Evolutionary conservation across 1,140 invertebrate species (phyloP).

Genomic region (Anadara kagoshimensis): DNA sequence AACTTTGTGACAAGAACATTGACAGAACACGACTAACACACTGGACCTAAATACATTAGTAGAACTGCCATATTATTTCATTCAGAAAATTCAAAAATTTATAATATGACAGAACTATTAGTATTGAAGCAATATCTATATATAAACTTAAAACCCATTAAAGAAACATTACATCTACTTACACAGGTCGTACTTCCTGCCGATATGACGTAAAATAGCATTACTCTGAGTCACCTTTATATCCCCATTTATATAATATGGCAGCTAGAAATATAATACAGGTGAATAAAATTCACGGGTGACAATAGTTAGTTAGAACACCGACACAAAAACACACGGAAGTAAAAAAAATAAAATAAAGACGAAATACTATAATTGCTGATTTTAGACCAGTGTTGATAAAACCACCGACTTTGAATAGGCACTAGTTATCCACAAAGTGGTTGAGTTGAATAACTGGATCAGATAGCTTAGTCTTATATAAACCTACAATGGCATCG

Average conservation of each 20-base stretch:
- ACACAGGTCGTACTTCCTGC: slow-evolving; percentile 73
- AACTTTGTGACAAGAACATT: too few relatives aligned
- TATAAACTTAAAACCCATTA: too few relatives aligned
- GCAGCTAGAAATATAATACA: slow-evolving; percentile 70
- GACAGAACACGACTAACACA: too few relatives aligned
- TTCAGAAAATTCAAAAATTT: too few relatives aligned
- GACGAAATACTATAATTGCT: not conserved
- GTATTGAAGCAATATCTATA: too few relatives aligned
- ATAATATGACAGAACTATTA: too few relatives aligned
- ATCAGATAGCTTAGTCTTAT: too few relatives aligned
- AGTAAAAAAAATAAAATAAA: not conserved
- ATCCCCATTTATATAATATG: slow-evolving; percentile 77
- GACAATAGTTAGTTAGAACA: not conserved
- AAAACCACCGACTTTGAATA: too few relatives aligned
- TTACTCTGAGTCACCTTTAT: too few relatives aligned
- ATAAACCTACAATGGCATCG: not conserved
- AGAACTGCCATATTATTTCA: too few relatives aligned
- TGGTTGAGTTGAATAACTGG: not conserved
- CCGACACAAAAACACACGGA: not conserved
- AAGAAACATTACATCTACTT: slow-evolving; percentile 46
- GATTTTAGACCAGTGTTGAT: not conserved
- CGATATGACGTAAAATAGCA: slow-evolving; percentile 76
- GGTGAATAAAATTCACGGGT: not conserved
- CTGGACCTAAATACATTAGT: too few relatives aligned
- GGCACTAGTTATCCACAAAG: not conserved